A percentile compares a stretch with the other conserved stretches of the same genome.
Conservation (phyloP, 2,113 vertebrate species). For the Phoxinus phoxinus region DNA sequence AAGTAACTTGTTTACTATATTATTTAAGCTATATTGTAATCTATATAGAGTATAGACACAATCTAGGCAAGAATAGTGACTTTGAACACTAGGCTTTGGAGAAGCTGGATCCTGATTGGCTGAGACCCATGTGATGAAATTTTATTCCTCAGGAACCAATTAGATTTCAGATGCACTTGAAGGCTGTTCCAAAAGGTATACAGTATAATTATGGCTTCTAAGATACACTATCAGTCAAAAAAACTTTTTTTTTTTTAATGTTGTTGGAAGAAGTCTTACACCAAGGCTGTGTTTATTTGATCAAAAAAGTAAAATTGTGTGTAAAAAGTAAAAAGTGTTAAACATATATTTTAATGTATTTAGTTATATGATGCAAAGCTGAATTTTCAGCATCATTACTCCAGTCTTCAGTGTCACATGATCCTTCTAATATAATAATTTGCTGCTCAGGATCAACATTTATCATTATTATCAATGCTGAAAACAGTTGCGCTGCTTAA, state of each 20-base stretch:
- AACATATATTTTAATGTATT: no score
- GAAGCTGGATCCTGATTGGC: no score
- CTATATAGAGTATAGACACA: background rate
- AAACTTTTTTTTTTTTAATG: no score
- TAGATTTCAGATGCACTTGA: no score
- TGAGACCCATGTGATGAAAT: no score
- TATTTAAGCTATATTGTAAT: background rate
- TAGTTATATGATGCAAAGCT: background rate
- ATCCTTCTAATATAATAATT: no score
- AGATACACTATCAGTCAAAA: no score
- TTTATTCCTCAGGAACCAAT: no score
- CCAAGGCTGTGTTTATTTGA: background rate
- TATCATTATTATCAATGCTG: background rate
- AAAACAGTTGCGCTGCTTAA: background rate
- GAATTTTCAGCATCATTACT: background rate
- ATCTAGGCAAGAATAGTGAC: background rate
- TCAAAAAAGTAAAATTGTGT: background rate
- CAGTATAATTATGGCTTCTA: no score
- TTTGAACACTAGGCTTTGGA: background rate
- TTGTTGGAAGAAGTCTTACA: background rate
- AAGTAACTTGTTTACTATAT: background rate
- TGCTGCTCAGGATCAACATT: background rate
- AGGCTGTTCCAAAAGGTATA: no score
- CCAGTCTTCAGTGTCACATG: background rate
- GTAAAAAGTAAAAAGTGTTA: no score